Conservation (phyloP, 2,888 invertebrate genomes). For the Tipula vernalis region DNA sequence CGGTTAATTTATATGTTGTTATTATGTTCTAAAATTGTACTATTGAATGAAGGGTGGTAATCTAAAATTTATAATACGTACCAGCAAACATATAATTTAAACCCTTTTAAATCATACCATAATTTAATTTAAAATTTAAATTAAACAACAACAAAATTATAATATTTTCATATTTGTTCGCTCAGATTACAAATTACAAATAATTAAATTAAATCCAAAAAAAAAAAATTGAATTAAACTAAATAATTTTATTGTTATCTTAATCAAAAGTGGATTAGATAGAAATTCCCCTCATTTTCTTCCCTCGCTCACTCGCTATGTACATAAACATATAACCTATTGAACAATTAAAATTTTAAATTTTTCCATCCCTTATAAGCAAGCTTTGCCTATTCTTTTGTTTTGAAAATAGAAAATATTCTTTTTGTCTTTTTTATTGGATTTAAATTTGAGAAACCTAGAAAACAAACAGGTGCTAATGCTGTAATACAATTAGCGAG, state of each 20-base stretch:
- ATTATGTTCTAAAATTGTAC: not conserved
- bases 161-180: not conserved
- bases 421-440: not conserved
- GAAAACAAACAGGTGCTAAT: not conserved
- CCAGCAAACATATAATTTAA: not conserved
- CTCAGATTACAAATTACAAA: not conserved
- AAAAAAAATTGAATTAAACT: not conserved
- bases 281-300: not conserved
- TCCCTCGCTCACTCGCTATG: not conserved
- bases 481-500: not conserved
- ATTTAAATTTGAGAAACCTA: not conserved
- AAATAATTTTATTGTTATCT: slow-evolving; percentile 4
- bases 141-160: not conserved
- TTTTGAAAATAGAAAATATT: not conserved
- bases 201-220: not conserved
- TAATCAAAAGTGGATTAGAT: not conserved
- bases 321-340: not conserved
- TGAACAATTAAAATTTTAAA: not conserved
- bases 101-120: not conserved
- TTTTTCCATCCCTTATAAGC: not conserved
- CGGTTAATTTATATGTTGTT: not conserved
- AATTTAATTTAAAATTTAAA: not conserved
- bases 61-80: not conserved
- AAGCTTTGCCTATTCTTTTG: not conserved
- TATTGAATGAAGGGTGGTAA: not conserved